Conservation (phyloP, 2,888 invertebrate genomes). For the Xanthorhoe spadicearia region DNA sequence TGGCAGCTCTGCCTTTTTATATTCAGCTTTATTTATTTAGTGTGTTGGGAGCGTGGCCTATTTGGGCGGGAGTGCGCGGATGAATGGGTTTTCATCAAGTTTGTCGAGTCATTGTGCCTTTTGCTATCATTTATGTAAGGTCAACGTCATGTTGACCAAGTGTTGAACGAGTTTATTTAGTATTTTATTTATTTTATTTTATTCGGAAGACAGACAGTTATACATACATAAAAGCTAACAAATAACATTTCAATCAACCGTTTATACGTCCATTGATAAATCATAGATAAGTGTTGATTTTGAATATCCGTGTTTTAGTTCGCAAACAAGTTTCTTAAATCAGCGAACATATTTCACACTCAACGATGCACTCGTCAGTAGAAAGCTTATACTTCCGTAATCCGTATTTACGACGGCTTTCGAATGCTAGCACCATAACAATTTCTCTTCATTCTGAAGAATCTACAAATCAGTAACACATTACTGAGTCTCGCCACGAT, state of each 20-base stretch:
- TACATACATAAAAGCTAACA: too few relatives aligned
- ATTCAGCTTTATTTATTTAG: conserved; percentile 36
- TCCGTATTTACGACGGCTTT: conserved; percentile 19
- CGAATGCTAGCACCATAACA: conserved; percentile 28
- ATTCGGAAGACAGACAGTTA: too few relatives aligned
- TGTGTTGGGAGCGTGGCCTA: conserved; percentile 23
- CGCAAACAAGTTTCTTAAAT: neutral
- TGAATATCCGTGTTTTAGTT: too few relatives aligned
- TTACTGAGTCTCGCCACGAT: conserved; percentile 28
- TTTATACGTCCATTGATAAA: too few relatives aligned
- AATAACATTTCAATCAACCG: too few relatives aligned
- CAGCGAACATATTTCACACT: too few relatives aligned
- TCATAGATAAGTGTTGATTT: too few relatives aligned
- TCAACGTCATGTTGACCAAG: neutral
- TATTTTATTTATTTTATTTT: too few relatives aligned
- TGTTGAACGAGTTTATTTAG: neutral
- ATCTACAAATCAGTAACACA: conserved; percentile 31
- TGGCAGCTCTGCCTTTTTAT: conserved; percentile 38
- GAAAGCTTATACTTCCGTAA: conserved; percentile 7
- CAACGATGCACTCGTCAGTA: neutral
- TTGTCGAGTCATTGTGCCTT: neutral
- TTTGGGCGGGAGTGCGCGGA: conserved; percentile 3
- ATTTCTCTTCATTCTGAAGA: conserved; percentile 31
- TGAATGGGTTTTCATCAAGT: conserved; percentile 10
- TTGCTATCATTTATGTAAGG: neutral